Evolutionary conservation across 2,113 vertebrate species (phyloP).

Genomic region (Prolemur simus): DNA sequence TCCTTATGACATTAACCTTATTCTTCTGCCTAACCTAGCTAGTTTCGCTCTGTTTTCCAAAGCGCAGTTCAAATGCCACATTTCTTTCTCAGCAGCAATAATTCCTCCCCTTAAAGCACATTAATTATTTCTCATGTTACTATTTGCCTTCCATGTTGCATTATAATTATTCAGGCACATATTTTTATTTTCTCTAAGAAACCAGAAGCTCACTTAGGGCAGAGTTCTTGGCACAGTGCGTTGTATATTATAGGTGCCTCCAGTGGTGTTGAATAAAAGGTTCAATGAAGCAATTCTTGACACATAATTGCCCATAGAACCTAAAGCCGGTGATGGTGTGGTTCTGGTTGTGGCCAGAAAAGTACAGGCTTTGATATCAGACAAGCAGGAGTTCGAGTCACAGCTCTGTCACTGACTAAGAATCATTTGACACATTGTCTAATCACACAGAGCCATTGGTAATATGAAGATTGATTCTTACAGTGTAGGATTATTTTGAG

Average conservation of each 20-base stretch:
- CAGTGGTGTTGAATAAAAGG: background rate
- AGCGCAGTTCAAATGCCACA: background rate
- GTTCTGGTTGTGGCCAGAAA: background rate
- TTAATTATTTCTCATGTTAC: background rate
- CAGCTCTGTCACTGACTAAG: background rate
- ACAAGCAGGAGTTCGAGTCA: background rate
- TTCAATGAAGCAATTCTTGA: background rate
- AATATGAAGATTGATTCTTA: background rate
- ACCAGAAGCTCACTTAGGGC: background rate
- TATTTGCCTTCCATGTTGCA: background rate
- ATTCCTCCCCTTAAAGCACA: background rate
- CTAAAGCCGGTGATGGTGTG: background rate
- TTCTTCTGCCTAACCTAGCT: background rate
- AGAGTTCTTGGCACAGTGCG: background rate
- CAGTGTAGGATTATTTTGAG: background rate
- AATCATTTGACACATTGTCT: background rate
- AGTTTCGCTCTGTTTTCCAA: background rate
- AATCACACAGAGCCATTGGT: background rate
- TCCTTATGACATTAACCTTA: background rate
- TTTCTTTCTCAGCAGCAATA: background rate
- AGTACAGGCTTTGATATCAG: background rate
- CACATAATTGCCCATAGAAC: background rate
- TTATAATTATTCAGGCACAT: background rate
- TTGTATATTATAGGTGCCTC: background rate
- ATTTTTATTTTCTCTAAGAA: constrained; percentile 16